Base-by-base conservation (phyloP, 2,113 vertebrate genomes). In the Sturnira hondurensis region DNA sequence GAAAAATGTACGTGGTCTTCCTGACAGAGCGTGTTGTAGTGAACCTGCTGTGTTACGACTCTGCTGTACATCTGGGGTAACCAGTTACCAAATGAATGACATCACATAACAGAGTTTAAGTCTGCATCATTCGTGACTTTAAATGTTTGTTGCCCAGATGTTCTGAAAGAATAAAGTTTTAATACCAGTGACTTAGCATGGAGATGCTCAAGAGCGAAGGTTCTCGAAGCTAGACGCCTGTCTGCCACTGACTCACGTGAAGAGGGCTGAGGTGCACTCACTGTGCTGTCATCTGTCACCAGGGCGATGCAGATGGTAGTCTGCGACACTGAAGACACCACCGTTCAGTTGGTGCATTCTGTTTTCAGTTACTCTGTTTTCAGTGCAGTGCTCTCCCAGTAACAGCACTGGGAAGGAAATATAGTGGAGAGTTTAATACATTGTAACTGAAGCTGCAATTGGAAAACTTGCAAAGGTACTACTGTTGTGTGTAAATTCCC, bases 141-240 rank as follows among this genome's bases (percentile, higher is more conserved):
- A 86, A 80, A 89, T 95, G 76, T 95, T 76, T 80, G 82, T 96
- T 86, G 77, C 68, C 86, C 96, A 91, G 88, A n/a, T 96, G 56
- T 96, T 76, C 63, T 68, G 22, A 96, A 94, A 92, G 91, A 94
- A 85, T 96, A 91, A 96, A 97, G 91, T 58, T 96, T 96, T 89
- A 90, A 31, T 83, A 50, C 36, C 63, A 47, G 70, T 45, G 92
- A 90, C 71, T 89, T 92, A 96, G 95, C 78, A 70, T 86, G 63
- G 91, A 95, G 77, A 86, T 84, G 82, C 84, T 85, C 73, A 61
- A 95, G 36, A 94, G 65, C 58, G 47, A 65, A 94, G 70, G 86
- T 67, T 43, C 14, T 77, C 61, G 65, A 68, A 36, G 41, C 81
- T 65, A 78, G 70, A 31, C 11, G 7, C 54, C n/a, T 58, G n/a